Evolutionary conservation across 2,797 vertebrate genomes (phyloP).

Genomic region (Enteromius paludinosus): DNA sequence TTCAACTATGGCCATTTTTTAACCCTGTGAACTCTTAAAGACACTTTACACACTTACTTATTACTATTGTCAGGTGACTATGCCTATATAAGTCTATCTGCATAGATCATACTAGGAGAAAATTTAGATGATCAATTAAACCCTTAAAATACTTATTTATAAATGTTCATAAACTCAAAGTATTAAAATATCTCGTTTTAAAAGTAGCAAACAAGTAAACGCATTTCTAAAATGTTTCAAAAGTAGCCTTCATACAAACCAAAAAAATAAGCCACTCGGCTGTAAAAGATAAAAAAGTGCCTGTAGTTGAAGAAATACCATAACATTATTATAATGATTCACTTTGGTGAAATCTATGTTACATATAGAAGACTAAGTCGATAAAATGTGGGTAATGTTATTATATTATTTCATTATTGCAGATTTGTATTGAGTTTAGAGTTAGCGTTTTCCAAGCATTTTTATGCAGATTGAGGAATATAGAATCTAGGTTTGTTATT

Average conservation of each 20-base stretch:
- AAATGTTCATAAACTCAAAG: background rate
- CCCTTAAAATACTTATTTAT: background rate
- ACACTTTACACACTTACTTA: background rate
- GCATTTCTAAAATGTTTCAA: background rate
- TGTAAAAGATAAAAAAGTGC: background rate
- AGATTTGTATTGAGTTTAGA: constrained; percentile 22
- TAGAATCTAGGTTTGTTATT: constrained; percentile 22
- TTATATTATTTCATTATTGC: constrained; percentile 21
- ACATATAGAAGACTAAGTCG: background rate
- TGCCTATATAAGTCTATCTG: background rate
- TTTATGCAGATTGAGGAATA: constrained; percentile 12
- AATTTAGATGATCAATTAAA: background rate
- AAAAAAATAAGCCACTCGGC: background rate
- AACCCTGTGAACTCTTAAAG: background rate
- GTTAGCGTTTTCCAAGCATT: background rate
- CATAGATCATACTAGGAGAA: background rate
- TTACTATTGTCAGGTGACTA: background rate
- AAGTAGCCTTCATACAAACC: background rate
- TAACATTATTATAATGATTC: background rate
- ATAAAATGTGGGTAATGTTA: constrained; percentile 14
- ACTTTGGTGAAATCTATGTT: constrained; percentile 12
- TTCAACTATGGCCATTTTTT: background rate
- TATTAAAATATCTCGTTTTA: background rate
- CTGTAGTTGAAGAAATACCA: constrained; percentile 22
- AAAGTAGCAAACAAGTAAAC: background rate